Evolutionary conservation across 2,113 vertebrate species (phyloP).

Genomic region (Athene cunicularia): DNA sequence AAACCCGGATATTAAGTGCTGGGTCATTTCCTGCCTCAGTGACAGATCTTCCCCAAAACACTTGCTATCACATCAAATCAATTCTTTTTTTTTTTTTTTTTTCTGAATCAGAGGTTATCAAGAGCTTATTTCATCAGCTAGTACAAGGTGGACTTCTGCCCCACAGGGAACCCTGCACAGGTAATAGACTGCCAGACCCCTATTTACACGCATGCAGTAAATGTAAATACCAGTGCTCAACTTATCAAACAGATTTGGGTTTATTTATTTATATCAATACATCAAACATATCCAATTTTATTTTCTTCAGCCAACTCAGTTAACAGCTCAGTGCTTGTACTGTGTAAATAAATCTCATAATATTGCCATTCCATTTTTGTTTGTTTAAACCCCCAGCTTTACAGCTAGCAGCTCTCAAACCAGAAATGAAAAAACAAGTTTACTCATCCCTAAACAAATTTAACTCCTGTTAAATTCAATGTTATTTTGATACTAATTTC

Average conservation of each 20-base stretch:
- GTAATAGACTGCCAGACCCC: background rate
- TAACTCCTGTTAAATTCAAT: conserved; percentile 3
- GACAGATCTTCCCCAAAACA: background rate
- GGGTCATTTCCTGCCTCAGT: background rate
- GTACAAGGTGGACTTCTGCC: background rate
- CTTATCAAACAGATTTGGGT: background rate
- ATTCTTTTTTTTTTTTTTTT: background rate
- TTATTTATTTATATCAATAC: conserved; percentile 2
- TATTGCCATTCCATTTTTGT: background rate
- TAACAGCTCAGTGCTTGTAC: conserved; percentile 30
- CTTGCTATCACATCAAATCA: background rate
- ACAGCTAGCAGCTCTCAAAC: conserved; percentile 4
- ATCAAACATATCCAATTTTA: background rate
- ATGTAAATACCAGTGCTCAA: background rate
- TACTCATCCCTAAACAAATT: conserved; percentile 33
- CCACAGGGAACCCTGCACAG: accelerated
- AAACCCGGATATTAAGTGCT: background rate
- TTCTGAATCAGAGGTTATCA: background rate
- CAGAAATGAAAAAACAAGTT: conserved; percentile 30
- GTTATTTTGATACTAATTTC: conserved; percentile 19
- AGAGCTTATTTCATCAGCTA: background rate
- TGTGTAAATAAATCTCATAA: conserved; percentile 29
- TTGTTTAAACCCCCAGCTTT: conserved; percentile 21
- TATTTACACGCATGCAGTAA: background rate
- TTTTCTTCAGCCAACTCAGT: conserved; percentile 8